Evolutionary conservation across 2,888 invertebrate genomes (phyloP).

Genomic region (Leucophenga maculata): DNA sequence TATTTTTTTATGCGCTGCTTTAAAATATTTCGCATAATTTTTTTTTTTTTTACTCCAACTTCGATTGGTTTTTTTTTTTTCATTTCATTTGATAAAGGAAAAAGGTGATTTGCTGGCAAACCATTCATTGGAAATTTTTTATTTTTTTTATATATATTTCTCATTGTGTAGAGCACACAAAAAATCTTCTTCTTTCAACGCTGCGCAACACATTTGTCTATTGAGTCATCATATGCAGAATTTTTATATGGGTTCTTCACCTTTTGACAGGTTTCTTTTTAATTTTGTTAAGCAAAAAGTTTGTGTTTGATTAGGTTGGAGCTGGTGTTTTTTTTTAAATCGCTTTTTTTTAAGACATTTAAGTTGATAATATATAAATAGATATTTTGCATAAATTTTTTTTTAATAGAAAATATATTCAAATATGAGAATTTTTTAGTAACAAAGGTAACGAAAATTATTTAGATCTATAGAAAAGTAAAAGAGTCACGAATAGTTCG

Average conservation of each 20-base stretch:
- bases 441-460: too few relatives aligned
- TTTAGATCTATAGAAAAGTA: too few relatives aligned
- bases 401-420: too few relatives aligned
- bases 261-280: slow-evolving; percentile 48
- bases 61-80: not conserved
- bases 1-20: not conserved
- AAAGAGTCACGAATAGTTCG: too few relatives aligned
- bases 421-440: too few relatives aligned
- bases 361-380: too few relatives aligned
- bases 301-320: slow-evolving; percentile 52
- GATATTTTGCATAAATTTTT: slow-evolving; percentile 65
- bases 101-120: not conserved
- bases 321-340: slow-evolving; percentile 61
- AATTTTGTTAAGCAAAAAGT: slow-evolving; percentile 62
- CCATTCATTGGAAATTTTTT: not conserved
- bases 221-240: not conserved
- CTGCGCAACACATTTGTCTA: too few relatives aligned
- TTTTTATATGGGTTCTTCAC: not conserved
- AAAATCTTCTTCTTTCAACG: too few relatives aligned
- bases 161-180: not conserved
- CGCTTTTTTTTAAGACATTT: slow-evolving; percentile 59
- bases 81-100: not conserved
- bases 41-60: not conserved
- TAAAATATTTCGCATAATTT: not conserved
- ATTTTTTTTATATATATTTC: too few relatives aligned